Conservation (phyloP, 2,888 invertebrate genomes). For the Steinernema scapterisci region DNA sequence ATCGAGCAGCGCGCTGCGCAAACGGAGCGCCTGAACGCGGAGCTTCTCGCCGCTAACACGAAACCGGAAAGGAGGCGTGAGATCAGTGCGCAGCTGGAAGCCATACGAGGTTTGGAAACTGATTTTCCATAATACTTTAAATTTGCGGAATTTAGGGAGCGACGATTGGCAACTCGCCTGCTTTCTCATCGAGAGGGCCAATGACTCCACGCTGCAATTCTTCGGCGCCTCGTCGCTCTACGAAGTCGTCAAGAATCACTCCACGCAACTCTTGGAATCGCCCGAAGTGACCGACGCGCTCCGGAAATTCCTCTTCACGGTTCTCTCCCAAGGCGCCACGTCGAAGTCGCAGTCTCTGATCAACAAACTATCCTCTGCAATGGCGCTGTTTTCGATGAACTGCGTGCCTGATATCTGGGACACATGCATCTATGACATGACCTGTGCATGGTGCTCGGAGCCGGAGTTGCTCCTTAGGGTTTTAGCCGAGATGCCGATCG, state of each 20-base stretch:
- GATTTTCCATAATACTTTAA: background rate
- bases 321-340: slow-evolving; percentile 8
- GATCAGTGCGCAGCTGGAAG: slow-evolving; percentile 17
- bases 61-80: background rate
- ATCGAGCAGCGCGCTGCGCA: slow-evolving; percentile 23
- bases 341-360: slow-evolving; percentile 37
- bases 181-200: slow-evolving; percentile 8
- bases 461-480: slow-evolving; percentile 58
- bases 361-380: slow-evolving; percentile 40
- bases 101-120: background rate
- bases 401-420: slow-evolving; percentile 52
- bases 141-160: background rate
- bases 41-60: background rate
- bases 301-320: slow-evolving; percentile 19
- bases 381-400: slow-evolving; percentile 37
- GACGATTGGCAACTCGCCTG: slow-evolving; percentile 29
- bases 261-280: background rate
- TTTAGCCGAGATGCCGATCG: slow-evolving; percentile 57
- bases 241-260: slow-evolving; percentile 14
- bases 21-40: background rate
- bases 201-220: background rate
- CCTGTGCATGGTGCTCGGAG: slow-evolving; percentile 46
- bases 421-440: slow-evolving; percentile 54
- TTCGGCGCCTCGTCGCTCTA: slow-evolving; percentile 12
- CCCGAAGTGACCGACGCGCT: background rate